Conservation (phyloP, 2,797 vertebrate species). For the Trachops cirrhosus region DNA sequence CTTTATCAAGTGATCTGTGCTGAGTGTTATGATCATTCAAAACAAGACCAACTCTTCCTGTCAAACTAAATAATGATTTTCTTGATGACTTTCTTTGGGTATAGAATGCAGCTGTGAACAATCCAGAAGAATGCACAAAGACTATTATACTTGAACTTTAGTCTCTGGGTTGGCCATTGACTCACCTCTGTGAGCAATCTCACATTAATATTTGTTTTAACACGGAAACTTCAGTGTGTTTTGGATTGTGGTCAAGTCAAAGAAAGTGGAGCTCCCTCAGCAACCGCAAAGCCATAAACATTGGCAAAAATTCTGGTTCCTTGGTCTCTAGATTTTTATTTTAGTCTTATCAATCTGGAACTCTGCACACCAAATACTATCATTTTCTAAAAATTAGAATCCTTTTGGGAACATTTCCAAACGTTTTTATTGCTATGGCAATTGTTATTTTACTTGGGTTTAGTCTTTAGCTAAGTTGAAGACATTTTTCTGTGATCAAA, state of each 20-base stretch:
- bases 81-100: neutral
- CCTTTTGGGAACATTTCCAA: neutral
- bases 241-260: neutral
- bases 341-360: constrained; percentile 5
- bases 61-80: constrained; percentile 11
- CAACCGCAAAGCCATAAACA: neutral
- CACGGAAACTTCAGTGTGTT: neutral
- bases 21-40: neutral
- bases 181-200: neutral
- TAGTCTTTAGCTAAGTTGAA: constrained; percentile 5
- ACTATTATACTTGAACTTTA: neutral
- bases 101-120: neutral
- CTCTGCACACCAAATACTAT: constrained; percentile 2
- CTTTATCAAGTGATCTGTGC: neutral
- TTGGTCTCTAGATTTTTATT: neutral
- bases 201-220: constrained; percentile 27
- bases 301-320: neutral
- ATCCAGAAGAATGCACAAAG: neutral
- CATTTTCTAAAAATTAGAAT: neutral
- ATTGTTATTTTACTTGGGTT: constrained; percentile 9
- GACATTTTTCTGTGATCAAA: neutral
- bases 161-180: neutral
- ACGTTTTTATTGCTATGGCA: neutral
- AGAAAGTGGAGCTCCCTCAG: neutral
- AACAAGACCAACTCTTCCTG: neutral